These are phyloP conservation scores for Polietes domitor DNA, from an alignment of 2,888 invertebrate genomes.

Conservation along the genomic window DNA sequence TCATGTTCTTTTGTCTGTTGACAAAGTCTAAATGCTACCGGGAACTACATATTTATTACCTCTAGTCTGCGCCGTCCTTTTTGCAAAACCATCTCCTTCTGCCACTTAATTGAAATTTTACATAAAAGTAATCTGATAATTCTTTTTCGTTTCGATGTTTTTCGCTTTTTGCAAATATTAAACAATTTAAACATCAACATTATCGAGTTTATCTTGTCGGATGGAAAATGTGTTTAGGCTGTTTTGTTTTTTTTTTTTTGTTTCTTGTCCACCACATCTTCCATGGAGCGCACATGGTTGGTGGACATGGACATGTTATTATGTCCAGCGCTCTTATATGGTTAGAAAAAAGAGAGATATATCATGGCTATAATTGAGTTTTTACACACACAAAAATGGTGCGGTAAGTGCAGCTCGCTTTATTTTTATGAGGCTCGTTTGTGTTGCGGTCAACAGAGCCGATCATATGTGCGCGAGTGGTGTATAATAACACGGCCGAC, in stretches of 20 bases:
- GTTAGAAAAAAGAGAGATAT: conserved; percentile 8
- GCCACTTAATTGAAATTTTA: conserved; percentile 37
- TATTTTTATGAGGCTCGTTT: conserved; percentile 20
- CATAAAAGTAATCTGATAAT: conserved; percentile 35
- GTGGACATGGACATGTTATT: conserved; percentile 8
- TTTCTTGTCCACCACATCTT: neutral
- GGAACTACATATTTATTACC: too few relatives aligned
- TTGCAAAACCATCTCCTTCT: too few relatives aligned
- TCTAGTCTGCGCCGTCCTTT: too few relatives aligned
- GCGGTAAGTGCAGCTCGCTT: neutral
- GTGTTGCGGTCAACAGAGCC: neutral
- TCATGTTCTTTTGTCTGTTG: too few relatives aligned
- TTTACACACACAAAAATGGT: neutral
- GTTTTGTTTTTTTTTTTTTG: too few relatives aligned
- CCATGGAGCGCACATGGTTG: too few relatives aligned
- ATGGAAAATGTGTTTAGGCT: conserved; percentile 10
- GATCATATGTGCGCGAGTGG: too few relatives aligned
- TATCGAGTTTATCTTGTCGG: conserved; percentile 24
- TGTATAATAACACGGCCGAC: conserved; percentile 13
- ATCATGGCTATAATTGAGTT: conserved; percentile 22
- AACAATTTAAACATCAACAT: conserved; percentile 6
- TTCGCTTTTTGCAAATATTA: conserved; percentile 24
- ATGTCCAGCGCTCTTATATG: neutral
- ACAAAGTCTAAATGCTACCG: too few relatives aligned
- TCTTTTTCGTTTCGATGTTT: too few relatives aligned